Base-by-base conservation (phyloP, 2,888 invertebrate genomes). In the Lasioglossum figueresi region DNA sequence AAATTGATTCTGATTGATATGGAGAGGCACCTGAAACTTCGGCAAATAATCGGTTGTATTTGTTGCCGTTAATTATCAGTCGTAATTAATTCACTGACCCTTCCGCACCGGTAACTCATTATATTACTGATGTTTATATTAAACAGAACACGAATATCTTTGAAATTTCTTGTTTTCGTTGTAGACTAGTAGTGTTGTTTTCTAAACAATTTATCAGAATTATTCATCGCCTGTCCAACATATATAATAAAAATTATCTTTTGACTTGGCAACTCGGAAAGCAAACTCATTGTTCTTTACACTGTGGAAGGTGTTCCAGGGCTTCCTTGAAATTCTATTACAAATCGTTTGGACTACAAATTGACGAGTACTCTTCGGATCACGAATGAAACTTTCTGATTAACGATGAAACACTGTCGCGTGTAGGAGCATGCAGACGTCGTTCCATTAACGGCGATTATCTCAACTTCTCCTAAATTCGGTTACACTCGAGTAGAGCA, bases 401-500 rank as follows among this genome's bases (percentile, higher is more conserved):
- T 82, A 79, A 78, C 52, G 56, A 66, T 72, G 66, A 72, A 79
- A 76, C 56, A 52, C 56, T 43, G 76, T 72, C 75, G 43, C 43
- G 37, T 56, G 84, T 56, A 45, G 31, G 37, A 76, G 74, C 52
- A 75, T n/a, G 77, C 74, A 77, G 78, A 80, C 80, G 86, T 84
- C 75, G 88, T 88, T 86, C 88, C 88, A 88, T 88, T 88, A 88
- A 88, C 88, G 81, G 81, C 80, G 88, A 82, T 84, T 86, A 80
- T 83, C 88, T 85, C 71, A 77, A 87, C 79, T 87, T 88, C 79
- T 19, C 85, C 77, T 86, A 81, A 88, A 88, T 88, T 88, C 85
- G 76, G 81, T 76, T 74, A 83, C 83, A 88, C 77, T 76, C 75
- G 72, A 81, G 66, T 75, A 19, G 76, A 85, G 81, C 52, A 68